Evolutionary conservation across 2,888 invertebrate species (phyloP), one percentile per base, ranked within the genome.

Genomic region (Sphaeridia pumilis): DNA sequence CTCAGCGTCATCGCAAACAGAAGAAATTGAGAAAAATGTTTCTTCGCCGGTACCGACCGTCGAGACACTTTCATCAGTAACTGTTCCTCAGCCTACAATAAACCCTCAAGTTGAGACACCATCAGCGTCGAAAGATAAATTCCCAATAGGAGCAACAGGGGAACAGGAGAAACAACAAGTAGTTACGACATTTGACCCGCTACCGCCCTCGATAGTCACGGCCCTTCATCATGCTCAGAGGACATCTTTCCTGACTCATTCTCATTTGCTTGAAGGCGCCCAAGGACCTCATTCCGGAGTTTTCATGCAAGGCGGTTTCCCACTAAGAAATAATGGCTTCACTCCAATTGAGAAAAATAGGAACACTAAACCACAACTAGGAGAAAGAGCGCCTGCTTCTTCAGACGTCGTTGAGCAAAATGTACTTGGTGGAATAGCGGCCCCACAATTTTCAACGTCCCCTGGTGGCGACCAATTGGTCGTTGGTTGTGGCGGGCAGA

Each of bases 201-300:
- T 63, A 12, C 62, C 59, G 3, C 61, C 63, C 4, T 63, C 65
- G 10, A 60, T 65, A 28, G 60, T 62, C 47, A 59, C 61, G 7
- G 65, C 62, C 4, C 46, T 65, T 3, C 59, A 62, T 45, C 62
- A 65, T 36, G 63, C 65, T 14, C 65, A 65, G 43, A 48, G 60
- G 46, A 65, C 65, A 4, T 65, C 65, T 1, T 58, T 61, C 38
- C 53, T 65, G n/a, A 65, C 65, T 36, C 65, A 65, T 47, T 59
- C 60, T 25, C 59, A 61, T 34, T 57, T 63, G 35, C 52, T 51
- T 4, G 25, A 26, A 1, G 31, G 25, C 3, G 24, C 7, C 2
- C 25, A n/a, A n/a, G n/a, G n/a, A n/a, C n/a, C 36, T 2, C 44
- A 55, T 24, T 55, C 55, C 27, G 53, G 54, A 3, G 51, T 64